phyloP scores from a whole-genome alignment of 1,140 invertebrate species.

The Nixonia krombeini region DNA sequence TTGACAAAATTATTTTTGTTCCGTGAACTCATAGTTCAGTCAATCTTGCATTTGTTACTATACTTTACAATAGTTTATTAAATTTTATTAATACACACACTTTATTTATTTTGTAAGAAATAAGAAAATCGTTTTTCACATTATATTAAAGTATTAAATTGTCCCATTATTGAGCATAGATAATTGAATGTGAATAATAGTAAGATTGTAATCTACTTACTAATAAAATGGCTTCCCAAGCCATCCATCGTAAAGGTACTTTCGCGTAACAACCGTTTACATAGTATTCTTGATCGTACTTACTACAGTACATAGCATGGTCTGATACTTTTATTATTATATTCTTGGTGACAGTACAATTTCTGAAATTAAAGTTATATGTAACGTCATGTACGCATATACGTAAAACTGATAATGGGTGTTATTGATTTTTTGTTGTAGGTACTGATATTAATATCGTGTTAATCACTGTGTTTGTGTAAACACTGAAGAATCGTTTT shows the following conservation, averaged over 20 bases:
- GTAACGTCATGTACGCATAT: too few relatives aligned
- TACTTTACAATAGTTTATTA: too few relatives aligned
- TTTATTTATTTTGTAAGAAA: too few relatives aligned
- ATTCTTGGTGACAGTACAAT: conserved; percentile 87
- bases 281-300: conserved; percentile 88
- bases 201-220: conserved; percentile 76
- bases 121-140: too few relatives aligned
- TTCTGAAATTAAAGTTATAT: conserved; percentile 73
- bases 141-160: too few relatives aligned
- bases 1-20: neutral
- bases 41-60: too few relatives aligned
- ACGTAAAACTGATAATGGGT: neutral
- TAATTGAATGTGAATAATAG: conserved; percentile 9
- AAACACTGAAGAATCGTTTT: conserved; percentile 17
- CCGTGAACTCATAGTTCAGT: too few relatives aligned
- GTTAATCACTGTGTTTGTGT: too few relatives aligned
- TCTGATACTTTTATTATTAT: conserved; percentile 89
- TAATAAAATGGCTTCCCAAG: conserved; percentile 86
- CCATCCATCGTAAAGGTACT: conserved; percentile 90
- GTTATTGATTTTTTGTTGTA: too few relatives aligned
- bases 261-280: conserved; percentile 85
- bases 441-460: too few relatives aligned
- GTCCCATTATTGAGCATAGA: too few relatives aligned
- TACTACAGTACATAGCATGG: conserved; percentile 89
- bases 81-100: too few relatives aligned